Evolutionary conservation across 2,113 vertebrate species (phyloP), one percentile per base, ranked within the genome.

Genomic region (Pangasianodon gigas): DNA sequence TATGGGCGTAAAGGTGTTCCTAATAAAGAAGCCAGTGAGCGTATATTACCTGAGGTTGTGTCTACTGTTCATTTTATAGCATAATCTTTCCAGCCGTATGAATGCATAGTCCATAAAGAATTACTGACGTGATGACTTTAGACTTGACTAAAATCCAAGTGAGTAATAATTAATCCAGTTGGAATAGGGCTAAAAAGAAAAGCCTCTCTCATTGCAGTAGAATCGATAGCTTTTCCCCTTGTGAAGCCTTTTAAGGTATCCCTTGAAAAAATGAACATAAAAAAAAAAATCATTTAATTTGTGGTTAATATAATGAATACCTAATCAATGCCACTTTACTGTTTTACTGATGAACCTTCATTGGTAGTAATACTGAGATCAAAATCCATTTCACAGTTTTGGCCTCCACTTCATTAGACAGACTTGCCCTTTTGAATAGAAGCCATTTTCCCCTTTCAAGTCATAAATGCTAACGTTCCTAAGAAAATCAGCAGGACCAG

Each of bases 401-500:
- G 41, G 14, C 44, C 62, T 69, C 44, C 48, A 19, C 79, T n/a
- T 54, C 26, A 51, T 48, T 48, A 65, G 14, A 65, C 13, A 65
- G 14, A 65, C 58, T 21, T 32, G 4, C 5, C 21, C 13, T 32
- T 65, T 44, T 65, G 21, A 29, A 65, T n/a, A 69, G 84, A 69
- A 86, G 26, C 24, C 58, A 26, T 65, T 86, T 48, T 37, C 1
- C 32, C 2, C 26, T 24, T 41, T 69, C 41, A 26, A 54, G n/a
- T 79, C 10, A 46, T 79, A 52, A 86, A 44, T 19, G 16, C 37
- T 67, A 85, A 82, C 7, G 19, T 48, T 83, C 32, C 3, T 65
- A 44, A 60, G 26, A 32, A 90, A 92, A 84, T 37, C 79, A 44
- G 29, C 62, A 26, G 24, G 21, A 6, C 71, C 84, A 85, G 84